Base-by-base conservation (phyloP, 2,888 invertebrate species). In the Steinernema hermaphroditum region DNA sequence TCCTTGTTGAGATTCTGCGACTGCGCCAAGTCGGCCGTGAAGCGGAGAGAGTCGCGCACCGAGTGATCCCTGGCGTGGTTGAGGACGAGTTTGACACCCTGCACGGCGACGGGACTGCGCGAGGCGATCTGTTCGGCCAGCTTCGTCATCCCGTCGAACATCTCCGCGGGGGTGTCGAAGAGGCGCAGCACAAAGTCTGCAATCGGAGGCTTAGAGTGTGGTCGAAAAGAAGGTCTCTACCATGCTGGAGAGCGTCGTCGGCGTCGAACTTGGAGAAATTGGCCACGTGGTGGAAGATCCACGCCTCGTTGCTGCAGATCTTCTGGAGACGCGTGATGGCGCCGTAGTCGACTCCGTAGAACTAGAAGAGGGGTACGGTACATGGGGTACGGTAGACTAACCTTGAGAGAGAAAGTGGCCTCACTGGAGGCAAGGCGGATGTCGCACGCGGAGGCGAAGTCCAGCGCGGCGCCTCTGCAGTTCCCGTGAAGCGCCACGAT, bases 311-410 rank as follows among this genome's bases (percentile, higher is more conserved):
- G 9, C 54, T 22, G 27, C 54, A 54, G 27, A 54, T 27, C 54
- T 54, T 54, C 54, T 14, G 12, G 27, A 54, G 22, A 4, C 54
- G 22, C 54, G 54, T 27, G 27, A 54, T 9, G 6, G 54, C 27
- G 9, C 54, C 54, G 27, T 24, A 54, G 27, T 54, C 54, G 54
- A 54, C 54, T 54, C 54, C 54, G 54, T 22, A 6, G 54, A 54
- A 54, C 54, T 54, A 16, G 19, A 54, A 9, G 19, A 19, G 6
- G 49, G 49, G 6, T 49, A n/a, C 49, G 49, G 9, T 49, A 49
- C 19, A 6, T 19, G 19, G 14, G 19, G 19, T 41, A 49, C 49
- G 6, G 49, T n/a, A 49, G 6, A 19, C 49, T 49, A 12, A 49
- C 49, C 49, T 49, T 49, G 19, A 49, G n/a, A 4, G 9, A 9